Percentiles rank a stretch among this genome's conserved stretches.
phyloP scores from a whole-genome alignment of 2,797 vertebrate species.

The Pangasius mekongensis region DNA sequence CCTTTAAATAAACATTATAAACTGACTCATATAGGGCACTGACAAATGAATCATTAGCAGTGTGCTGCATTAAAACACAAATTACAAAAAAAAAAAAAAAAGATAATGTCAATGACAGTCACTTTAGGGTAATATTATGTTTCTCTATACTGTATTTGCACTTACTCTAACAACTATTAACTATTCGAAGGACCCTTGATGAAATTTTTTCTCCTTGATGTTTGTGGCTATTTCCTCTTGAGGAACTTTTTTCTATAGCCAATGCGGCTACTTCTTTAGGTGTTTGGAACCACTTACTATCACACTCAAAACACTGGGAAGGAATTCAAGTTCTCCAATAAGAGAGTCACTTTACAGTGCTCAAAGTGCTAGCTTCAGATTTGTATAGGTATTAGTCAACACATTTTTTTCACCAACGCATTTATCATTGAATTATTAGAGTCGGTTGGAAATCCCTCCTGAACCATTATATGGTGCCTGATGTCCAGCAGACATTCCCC shows the following conservation, averaged over 20 bases:
- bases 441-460: constrained; percentile 36
- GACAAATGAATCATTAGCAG: background rate
- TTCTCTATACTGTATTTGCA: background rate
- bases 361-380: constrained; percentile 5
- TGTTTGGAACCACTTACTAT: background rate
- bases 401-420: constrained; percentile 31
- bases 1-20: background rate
- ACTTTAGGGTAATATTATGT: background rate
- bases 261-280: background rate
- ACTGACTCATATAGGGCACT: background rate
- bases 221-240: background rate
- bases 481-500: constrained; percentile 59
- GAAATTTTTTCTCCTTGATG: background rate
- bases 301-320: background rate
- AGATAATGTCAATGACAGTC: background rate
- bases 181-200: background rate
- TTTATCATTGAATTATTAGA: constrained; percentile 53
- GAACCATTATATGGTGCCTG: constrained; percentile 32
- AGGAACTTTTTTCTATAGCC: background rate
- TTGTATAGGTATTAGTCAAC: constrained; percentile 19
- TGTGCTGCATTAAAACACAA: background rate
- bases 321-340: background rate
- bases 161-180: background rate
- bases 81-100: background rate
- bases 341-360: background rate